Base-by-base conservation (phyloP, 2,888 invertebrate genomes). In the Mimumesa dahlbomi region DNA sequence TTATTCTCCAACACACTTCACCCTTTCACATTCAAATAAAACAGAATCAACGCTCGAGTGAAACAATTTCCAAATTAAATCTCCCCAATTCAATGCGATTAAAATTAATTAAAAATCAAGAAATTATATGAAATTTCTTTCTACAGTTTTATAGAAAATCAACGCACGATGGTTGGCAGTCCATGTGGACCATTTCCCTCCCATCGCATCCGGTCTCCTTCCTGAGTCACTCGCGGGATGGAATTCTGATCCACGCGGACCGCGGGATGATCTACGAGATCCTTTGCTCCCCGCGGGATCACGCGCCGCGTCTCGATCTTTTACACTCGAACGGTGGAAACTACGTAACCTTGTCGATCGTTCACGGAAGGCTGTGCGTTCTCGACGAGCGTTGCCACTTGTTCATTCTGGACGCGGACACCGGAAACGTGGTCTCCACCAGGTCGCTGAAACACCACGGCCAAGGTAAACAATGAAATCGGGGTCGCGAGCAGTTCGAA, bases 91-190 rank as follows among this genome's bases (percentile, higher is more conserved):
- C n/a, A n/a, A n/a, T n/a, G n/a, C n/a, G n/a, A n/a, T n/a, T n/a
- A n/a, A n/a, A n/a, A n/a, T n/a, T n/a, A n/a, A n/a, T n/a, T n/a
- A n/a, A n/a, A n/a, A n/a, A n/a, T n/a, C n/a, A n/a, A n/a, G n/a
- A n/a, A n/a, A n/a, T n/a, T n/a, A n/a, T n/a, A n/a, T n/a, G 7
- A 6, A 0, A 9, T 9, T 29, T 9, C 29, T 29, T 9, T 6
- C 7, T 0, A 43, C 59, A 87, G 87, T 83, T 82, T 72, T 87
- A 85, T 52, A 85, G 77, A 40, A 85, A 77, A 67, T 25, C 66
- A 7, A 36, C 61, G 9, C 52, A 31, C n/a, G 46, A 36, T 2
- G 85, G 86, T 84, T 72, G 57, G 16, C 2, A n/a, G n/a, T n/a
- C 48, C 0, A 25, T 66, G 2, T 87, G 87, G 87, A 71, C 75